Conservation (phyloP, 2,113 vertebrate species). For the Hystrix cristata region DNA sequence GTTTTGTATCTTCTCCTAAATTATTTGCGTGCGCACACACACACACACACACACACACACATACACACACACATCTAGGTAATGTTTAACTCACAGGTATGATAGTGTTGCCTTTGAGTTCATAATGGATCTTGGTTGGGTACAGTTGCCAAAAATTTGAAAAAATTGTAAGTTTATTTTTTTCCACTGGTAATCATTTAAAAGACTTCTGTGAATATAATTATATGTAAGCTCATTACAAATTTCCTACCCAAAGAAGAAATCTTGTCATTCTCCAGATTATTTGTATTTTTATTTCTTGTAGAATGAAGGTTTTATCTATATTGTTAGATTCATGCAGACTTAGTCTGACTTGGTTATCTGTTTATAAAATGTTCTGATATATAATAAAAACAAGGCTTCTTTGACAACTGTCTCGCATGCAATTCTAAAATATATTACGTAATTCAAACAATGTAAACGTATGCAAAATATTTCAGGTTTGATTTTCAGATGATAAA, state of each 20-base stretch:
- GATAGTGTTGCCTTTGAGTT: background rate
- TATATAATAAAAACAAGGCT: slow-evolving; percentile 66
- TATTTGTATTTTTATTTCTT: slow-evolving; percentile 7
- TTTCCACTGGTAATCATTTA: background rate
- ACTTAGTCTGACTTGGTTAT: slow-evolving; percentile 55
- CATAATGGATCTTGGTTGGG: background rate
- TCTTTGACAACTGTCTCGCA: slow-evolving; percentile 70
- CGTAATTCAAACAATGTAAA: slow-evolving; percentile 78
- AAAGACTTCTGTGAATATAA: slow-evolving; percentile 17
- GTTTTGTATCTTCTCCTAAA: background rate
- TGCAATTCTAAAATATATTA: slow-evolving; percentile 67
- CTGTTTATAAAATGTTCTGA: slow-evolving; percentile 70
- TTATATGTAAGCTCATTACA: slow-evolving; percentile 8
- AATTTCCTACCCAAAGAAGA: background rate
- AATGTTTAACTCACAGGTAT: background rate
- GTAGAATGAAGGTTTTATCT: background rate
- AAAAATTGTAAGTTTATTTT: background rate
- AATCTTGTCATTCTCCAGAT: slow-evolving; percentile 15
- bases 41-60: background rate
- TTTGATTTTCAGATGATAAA: slow-evolving; percentile 81
- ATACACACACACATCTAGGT: background rate
- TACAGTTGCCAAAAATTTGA: background rate
- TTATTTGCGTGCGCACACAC: background rate
- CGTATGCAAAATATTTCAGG: slow-evolving; percentile 76
- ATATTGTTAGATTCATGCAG: background rate